Evolutionary conservation across 1,140 invertebrate species (phyloP).

Genomic region (Achroia grisella): DNA sequence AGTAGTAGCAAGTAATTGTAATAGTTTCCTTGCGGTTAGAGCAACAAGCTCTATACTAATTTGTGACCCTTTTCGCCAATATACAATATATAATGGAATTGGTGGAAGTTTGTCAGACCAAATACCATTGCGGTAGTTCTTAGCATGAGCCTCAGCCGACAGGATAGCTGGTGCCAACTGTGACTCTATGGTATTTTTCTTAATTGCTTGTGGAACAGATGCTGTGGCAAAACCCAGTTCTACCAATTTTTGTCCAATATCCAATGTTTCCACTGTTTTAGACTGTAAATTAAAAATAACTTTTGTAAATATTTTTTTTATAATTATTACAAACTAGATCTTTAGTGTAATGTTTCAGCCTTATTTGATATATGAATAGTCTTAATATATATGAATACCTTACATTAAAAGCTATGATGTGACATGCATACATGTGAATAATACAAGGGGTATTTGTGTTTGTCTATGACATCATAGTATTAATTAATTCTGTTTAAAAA

Average conservation of each 20-base stretch:
- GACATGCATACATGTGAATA: too few relatives aligned
- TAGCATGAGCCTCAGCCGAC: slow-evolving; percentile 52
- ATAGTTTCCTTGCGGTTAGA: slow-evolving; percentile 31
- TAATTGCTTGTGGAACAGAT: slow-evolving; percentile 37
- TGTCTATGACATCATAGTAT: too few relatives aligned
- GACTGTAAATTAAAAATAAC: slow-evolving; percentile 32
- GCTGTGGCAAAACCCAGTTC: slow-evolving; percentile 63
- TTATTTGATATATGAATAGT: too few relatives aligned
- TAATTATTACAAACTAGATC: too few relatives aligned
- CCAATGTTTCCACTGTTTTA: slow-evolving; percentile 53
- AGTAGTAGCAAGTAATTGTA: slow-evolving; percentile 31
- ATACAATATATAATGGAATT: slow-evolving; percentile 43
- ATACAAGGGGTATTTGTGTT: too few relatives aligned
- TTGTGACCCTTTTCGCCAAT: slow-evolving; percentile 54
- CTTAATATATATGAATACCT: too few relatives aligned
- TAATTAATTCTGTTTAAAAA: too few relatives aligned
- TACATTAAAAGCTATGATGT: too few relatives aligned
- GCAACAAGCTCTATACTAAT: slow-evolving; percentile 25
- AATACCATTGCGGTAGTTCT: slow-evolving; percentile 49
- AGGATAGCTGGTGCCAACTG: slow-evolving; percentile 44
- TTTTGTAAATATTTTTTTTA: too few relatives aligned
- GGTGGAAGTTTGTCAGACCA: slow-evolving; percentile 58
- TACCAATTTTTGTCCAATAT: slow-evolving; percentile 56
- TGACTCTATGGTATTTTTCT: slow-evolving; percentile 60
- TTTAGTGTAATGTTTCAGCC: too few relatives aligned